A percentile compares a stretch with the other conserved stretches of the same genome.
Evolutionary conservation across 2,888 invertebrate species (phyloP).

Genomic region (Noctua pronuba): DNA sequence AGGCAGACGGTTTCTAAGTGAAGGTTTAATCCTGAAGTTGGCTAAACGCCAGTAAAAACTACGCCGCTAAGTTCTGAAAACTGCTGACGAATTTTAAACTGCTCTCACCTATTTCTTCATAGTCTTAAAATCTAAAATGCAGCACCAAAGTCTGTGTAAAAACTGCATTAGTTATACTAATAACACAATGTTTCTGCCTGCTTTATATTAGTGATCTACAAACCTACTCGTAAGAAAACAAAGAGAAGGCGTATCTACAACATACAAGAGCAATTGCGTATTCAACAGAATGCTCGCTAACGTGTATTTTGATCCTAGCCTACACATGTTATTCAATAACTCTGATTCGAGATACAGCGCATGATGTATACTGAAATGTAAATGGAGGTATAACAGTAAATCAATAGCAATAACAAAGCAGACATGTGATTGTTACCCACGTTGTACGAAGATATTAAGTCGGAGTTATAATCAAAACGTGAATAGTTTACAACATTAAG

Average conservation of each 20-base stretch:
- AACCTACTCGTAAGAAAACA: neutral
- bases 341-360: conserved; percentile 8
- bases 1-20: neutral
- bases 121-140: neutral
- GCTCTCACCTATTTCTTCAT: neutral
- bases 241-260: conserved; percentile 1
- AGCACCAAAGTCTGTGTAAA: conserved; percentile 1
- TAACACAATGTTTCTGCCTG: neutral
- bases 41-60: neutral
- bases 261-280: neutral
- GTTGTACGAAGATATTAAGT: neutral
- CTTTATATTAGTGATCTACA: neutral
- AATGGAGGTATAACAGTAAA: conserved; percentile 17
- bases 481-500: conserved; percentile 7
- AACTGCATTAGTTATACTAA: neutral
- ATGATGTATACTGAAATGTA: conserved; percentile 15
- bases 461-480: conserved; percentile 16
- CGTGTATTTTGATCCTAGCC: conserved; percentile 1
- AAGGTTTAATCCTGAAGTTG: neutral
- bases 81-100: conserved; percentile 2
- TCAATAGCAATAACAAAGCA: conserved; percentile 12
- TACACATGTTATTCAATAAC: conserved; percentile 30
- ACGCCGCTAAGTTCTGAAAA: neutral
- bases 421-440: neutral
- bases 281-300: neutral